Evolutionary conservation across 35 echinoderm and acorn worm genomes (phyloP).

Genomic region (Hemicentrotus pulcherrimus): DNA sequence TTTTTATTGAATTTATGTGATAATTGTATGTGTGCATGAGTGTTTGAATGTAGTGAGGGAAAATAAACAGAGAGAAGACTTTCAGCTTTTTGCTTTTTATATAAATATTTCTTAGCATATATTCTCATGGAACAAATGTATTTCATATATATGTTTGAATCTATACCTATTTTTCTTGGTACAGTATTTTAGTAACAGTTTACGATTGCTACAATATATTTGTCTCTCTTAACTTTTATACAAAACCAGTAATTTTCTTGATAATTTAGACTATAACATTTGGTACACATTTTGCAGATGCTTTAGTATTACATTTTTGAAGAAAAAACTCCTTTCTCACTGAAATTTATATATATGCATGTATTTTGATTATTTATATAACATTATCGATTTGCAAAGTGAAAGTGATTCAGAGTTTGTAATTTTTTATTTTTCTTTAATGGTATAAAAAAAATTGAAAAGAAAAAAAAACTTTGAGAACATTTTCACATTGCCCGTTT

Average conservation of each 20-base stretch:
- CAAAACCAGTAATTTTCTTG: conserved; percentile 51
- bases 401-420: conserved; percentile 54
- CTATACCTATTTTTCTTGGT: conserved; percentile 58
- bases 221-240: conserved; percentile 55
- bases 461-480: conserved; percentile 49
- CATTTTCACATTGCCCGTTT: conserved; percentile 54
- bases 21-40: conserved; percentile 50
- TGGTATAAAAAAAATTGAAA: conserved; percentile 47
- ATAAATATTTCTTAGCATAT: conserved; percentile 43
- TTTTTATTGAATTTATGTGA: conserved; percentile 37
- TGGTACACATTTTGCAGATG: conserved; percentile 56
- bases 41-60: conserved; percentile 36
- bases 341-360: conserved; percentile 58
- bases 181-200: conserved; percentile 51
- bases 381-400: conserved; percentile 41
- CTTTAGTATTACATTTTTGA: conserved; percentile 57
- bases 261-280: conserved; percentile 51
- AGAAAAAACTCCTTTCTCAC: conserved; percentile 54
- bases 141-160: conserved; percentile 57
- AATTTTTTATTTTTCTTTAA: conserved; percentile 59
- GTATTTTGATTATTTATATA: conserved; percentile 56
- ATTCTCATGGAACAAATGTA: conserved; percentile 50
- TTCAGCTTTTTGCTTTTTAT: conserved; percentile 53
- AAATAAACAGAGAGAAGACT: neutral
- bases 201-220: conserved; percentile 53